Conservation (phyloP, 1,140 invertebrate genomes). For the Zaprionus africanus region DNA sequence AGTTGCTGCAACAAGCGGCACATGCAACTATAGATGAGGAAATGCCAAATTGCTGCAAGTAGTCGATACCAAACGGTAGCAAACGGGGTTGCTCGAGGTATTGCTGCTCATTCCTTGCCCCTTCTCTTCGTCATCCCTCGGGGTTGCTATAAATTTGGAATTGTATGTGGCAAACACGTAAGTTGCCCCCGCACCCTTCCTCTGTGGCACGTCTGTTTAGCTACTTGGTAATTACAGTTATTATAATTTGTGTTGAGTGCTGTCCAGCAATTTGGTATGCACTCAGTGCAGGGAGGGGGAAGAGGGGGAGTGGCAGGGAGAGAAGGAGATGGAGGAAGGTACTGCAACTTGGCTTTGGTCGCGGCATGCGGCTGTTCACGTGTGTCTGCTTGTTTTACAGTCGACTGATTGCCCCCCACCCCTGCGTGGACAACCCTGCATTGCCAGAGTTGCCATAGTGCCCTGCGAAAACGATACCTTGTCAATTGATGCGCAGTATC, state of each 20-base stretch:
- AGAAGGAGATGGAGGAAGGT: neutral
- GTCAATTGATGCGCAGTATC: slow-evolving; percentile 62
- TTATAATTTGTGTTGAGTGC: slow-evolving; percentile 82
- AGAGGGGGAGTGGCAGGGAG: neutral
- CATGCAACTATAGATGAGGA: slow-evolving; percentile 52
- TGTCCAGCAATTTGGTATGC: slow-evolving; percentile 38
- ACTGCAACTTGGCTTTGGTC: neutral
- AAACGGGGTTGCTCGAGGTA: slow-evolving; percentile 41
- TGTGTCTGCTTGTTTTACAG: slow-evolving; percentile 71
- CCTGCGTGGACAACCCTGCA: slow-evolving; percentile 14
- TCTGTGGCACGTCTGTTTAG: slow-evolving; percentile 36
- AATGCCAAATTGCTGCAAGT: slow-evolving; percentile 44
- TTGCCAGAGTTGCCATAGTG: slow-evolving; percentile 56
- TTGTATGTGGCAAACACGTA: slow-evolving; percentile 66
- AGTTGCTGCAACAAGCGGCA: slow-evolving; percentile 68
- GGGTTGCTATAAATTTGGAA: slow-evolving; percentile 61
- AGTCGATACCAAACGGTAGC: slow-evolving; percentile 27
- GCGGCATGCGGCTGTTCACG: slow-evolving; percentile 61
- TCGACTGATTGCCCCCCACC: slow-evolving; percentile 56
- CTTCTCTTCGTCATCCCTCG: neutral
- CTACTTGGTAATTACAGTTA: slow-evolving; percentile 74
- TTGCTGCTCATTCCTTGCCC: slow-evolving; percentile 4
- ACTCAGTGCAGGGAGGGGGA: neutral
- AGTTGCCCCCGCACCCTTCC: slow-evolving; percentile 38
- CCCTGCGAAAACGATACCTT: slow-evolving; percentile 63